A percentile compares a stretch with the other conserved stretches of the same genome.
phyloP scores from a whole-genome alignment of 2,888 invertebrate genomes.

The Himalopsyche kuldschensis region DNA sequence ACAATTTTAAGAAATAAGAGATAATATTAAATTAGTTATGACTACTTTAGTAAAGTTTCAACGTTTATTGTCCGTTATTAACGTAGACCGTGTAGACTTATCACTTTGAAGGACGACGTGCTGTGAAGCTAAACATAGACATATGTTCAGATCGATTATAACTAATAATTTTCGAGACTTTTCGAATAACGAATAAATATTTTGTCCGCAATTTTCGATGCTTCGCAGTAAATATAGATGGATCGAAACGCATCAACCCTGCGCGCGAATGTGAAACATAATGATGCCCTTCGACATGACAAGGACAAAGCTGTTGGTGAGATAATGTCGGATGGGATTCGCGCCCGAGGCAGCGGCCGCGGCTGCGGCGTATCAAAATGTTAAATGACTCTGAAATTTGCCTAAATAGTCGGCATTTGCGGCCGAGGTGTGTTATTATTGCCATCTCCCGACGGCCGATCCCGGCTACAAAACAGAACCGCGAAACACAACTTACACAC shows the following conservation, averaged over 20 bases:
- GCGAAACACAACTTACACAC: background rate
- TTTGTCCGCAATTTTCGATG: background rate
- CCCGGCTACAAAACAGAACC: background rate
- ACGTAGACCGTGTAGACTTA: too few species aligned
- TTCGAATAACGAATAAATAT: too few species aligned
- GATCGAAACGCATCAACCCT: background rate
- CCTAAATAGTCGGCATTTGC: constrained; percentile 24
- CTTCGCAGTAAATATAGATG: background rate
- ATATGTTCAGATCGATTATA: too few species aligned
- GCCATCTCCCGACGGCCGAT: background rate
- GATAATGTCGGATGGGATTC: background rate
- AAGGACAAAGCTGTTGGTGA: constrained; percentile 13
- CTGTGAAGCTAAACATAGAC: too few species aligned
- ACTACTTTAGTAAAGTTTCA: too few species aligned
- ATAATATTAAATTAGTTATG: too few species aligned
- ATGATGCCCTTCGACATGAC: constrained; percentile 9
- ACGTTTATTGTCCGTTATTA: too few species aligned
- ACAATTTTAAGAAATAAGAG: too few species aligned
- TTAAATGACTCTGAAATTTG: constrained; percentile 23
- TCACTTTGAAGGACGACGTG: too few species aligned
- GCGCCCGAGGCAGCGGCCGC: constrained; percentile 16
- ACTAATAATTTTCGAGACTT: too few species aligned
- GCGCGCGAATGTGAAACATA: background rate
- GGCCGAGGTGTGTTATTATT: constrained; percentile 10
- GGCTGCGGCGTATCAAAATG: constrained; percentile 13